Base-by-base conservation (phyloP, 2,888 invertebrate genomes). In the Drosophila fungiperda region DNA sequence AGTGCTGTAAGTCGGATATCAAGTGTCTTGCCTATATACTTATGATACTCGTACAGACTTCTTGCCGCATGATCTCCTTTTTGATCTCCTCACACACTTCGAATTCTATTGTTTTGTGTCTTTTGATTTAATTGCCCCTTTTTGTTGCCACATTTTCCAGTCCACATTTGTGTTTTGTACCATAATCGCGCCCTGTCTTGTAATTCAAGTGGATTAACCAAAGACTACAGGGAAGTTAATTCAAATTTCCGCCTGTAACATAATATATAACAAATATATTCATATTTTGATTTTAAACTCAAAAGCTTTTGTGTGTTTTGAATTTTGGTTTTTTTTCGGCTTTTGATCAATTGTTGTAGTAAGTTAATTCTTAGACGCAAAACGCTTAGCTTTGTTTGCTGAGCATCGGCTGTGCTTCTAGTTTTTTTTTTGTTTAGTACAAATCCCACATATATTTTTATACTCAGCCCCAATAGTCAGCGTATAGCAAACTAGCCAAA, bases 201-300 rank as follows among this genome's bases (percentile, higher is more conserved):
- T 90, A 81, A 89, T 87, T 90, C 87, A 90, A 87, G 87, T 87
- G 86, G 86, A 87, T 84, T 72, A 74, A 83, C 68, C 78, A 72
- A 81, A 76, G 74, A 76, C 73, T 82, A 87, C 90, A 82, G 87
- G 87, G 76, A 87, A 87, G 90, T 87, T 87, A 87, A 87, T 87
- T 87, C 64, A 90, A 87, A 84, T 90, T 86, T 80, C 65, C 50
- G 73, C 83, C 73, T 85, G 65, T 66, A 66, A 26, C 42, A 61
- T 54, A 57, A 40, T 15, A 36, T 36, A 35, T 36, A 15, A 42
- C 11, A n/a, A 3, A 20, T 45, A 45, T 4, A 11, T 50, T 50
- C n/a, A 11, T 29, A 17, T 33, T 52, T 57, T 50, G 9, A 42
- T 62, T 59, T 62, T 40, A 9, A 52, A 59, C 29, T 73, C 74